Percentiles rank a stretch among this genome's conserved stretches.
phyloP scores from a whole-genome alignment of 2,113 vertebrate species.

The Ramphastos sulfuratus region DNA sequence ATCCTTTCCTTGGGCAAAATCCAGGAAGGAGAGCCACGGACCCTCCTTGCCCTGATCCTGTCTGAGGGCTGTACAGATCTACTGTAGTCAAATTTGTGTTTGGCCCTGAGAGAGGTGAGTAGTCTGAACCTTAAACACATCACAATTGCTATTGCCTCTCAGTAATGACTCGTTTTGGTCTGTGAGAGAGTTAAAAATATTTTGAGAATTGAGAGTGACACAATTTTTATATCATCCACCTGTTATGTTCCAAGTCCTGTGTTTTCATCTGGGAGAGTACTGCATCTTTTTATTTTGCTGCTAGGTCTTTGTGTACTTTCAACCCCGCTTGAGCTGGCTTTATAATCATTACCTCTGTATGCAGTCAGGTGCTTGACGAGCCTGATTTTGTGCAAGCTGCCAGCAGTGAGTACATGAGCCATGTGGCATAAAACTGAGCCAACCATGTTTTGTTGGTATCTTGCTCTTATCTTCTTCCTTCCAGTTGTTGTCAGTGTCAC shows the following conservation, averaged over 20 bases:
- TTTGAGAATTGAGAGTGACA: slow-evolving; percentile 8
- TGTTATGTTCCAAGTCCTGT: background rate
- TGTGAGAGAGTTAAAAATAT: background rate
- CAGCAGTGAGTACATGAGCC: slow-evolving; percentile 52
- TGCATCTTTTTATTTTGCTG: background rate
- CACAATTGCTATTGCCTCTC: background rate
- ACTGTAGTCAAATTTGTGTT: background rate
- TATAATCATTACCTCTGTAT: slow-evolving; percentile 44
- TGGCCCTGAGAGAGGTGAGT: background rate
- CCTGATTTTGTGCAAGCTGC: slow-evolving; percentile 38
- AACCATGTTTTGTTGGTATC: background rate
- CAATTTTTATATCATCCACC: background rate
- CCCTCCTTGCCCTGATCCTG: background rate
- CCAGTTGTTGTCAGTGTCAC: rapidly evolving
- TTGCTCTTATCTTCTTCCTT: background rate
- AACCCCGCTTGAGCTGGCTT: slow-evolving; percentile 46
- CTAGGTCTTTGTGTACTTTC: slow-evolving; percentile 39
- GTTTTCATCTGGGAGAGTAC: background rate
- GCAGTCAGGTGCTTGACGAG: slow-evolving; percentile 41
- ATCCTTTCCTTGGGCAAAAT: background rate
- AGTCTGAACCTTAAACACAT: background rate
- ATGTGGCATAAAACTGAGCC: slow-evolving; percentile 5
- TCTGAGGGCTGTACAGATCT: background rate
- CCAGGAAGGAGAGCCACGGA: background rate
- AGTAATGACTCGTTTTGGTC: background rate